A percentile compares a stretch with the other conserved stretches of the same genome.
Evolutionary conservation across 2,797 vertebrate genomes (phyloP).

Genomic region (Melanotaenia trifasciata): DNA sequence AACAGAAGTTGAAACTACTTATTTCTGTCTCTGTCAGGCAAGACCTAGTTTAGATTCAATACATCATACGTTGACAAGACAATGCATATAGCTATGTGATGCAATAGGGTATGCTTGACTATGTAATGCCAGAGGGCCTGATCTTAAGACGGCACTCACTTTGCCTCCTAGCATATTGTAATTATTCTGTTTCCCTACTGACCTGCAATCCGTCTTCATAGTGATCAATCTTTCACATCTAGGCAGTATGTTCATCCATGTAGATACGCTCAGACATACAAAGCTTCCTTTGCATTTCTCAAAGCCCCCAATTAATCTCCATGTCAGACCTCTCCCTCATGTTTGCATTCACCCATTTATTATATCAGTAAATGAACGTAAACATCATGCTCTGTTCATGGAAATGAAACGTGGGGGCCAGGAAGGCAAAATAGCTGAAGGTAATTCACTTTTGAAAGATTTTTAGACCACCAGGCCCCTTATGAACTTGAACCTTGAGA

Average conservation of each 20-base stretch:
- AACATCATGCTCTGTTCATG: slow-evolving; percentile 21
- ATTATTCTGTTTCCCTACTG: slow-evolving; percentile 78
- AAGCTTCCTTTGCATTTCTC: slow-evolving; percentile 28
- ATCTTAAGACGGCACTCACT: slow-evolving; percentile 71
- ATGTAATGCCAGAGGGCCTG: slow-evolving; percentile 67
- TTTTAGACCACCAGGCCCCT: slow-evolving; percentile 34
- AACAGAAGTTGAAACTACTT: slow-evolving; percentile 45
- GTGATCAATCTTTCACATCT: slow-evolving; percentile 71
- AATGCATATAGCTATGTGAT: slow-evolving; percentile 73
- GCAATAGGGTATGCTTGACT: slow-evolving; percentile 64
- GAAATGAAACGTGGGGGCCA: slow-evolving; percentile 34
- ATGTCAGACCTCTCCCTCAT: slow-evolving; percentile 52
- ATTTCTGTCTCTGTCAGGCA: slow-evolving; percentile 48
- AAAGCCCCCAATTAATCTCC: slow-evolving; percentile 74
- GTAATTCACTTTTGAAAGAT: slow-evolving; percentile 57
- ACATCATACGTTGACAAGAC: slow-evolving; percentile 76
- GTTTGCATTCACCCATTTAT: slow-evolving; percentile 55
- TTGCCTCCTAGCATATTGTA: slow-evolving; percentile 74
- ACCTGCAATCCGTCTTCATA: slow-evolving; percentile 72
- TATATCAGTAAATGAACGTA: slow-evolving; percentile 43
- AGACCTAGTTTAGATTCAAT: slow-evolving; percentile 53
- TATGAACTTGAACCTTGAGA: slow-evolving; percentile 51
- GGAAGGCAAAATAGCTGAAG: slow-evolving; percentile 38
- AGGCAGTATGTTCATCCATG: slow-evolving; percentile 37
- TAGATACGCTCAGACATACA: slow-evolving; percentile 25